Evolutionary conservation across 1,140 invertebrate species (phyloP).

Genomic region (Chironomus striatipennis): DNA sequence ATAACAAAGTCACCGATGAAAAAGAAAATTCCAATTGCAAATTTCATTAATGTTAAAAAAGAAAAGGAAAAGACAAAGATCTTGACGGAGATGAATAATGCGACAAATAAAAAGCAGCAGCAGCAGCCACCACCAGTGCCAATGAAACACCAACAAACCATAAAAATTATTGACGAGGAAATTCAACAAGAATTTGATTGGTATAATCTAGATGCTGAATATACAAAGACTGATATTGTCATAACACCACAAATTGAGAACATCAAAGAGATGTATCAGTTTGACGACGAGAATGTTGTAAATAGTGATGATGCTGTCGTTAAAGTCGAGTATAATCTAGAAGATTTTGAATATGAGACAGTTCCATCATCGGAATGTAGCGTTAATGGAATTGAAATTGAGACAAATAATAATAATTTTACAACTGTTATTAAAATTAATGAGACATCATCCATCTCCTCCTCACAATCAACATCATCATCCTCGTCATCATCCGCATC

Average conservation of each 20-base stretch:
- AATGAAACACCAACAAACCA: conserved; percentile 18
- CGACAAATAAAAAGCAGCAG: not conserved
- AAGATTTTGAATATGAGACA: conserved; percentile 15
- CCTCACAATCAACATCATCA: not conserved
- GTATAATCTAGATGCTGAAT: conserved; percentile 40
- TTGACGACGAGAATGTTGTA: not conserved
- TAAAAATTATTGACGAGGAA: conserved; percentile 20
- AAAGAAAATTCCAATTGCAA: not conserved
- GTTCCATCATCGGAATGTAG: not conserved
- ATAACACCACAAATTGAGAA: conserved; percentile 11
- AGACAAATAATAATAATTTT: conserved; percentile 19
- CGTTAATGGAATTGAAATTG: not conserved
- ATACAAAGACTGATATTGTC: conserved; percentile 25
- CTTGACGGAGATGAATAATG: not conserved
- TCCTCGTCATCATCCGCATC: not conserved
- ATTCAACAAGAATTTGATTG: conserved; percentile 39
- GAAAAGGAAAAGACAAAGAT: conserved; percentile 27
- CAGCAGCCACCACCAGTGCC: not conserved
- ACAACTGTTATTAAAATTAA: conserved; percentile 18
- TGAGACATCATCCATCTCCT: not conserved
- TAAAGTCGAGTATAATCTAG: conserved; percentile 10
- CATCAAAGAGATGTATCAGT: conserved; percentile 13
- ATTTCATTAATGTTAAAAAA: not conserved
- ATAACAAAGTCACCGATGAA: conserved; percentile 32
- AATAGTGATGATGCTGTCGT: not conserved